phyloP scores from a whole-genome alignment of 2,797 vertebrate species.

The Phylloscopus collybita region DNA sequence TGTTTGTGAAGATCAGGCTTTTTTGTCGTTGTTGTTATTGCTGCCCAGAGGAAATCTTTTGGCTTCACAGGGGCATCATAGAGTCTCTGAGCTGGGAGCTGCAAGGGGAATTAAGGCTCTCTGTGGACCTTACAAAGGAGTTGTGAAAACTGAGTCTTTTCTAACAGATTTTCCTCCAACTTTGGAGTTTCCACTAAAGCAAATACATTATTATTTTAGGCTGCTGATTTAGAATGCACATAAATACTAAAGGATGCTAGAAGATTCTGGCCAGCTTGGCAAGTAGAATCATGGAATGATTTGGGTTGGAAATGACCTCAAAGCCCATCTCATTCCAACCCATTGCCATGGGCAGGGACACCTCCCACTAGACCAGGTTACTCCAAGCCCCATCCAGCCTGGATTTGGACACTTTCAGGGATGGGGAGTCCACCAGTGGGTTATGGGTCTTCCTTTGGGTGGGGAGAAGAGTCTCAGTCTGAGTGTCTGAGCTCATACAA shows the following conservation, averaged over 20 bases:
- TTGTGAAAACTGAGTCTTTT: neutral
- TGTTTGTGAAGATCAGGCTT: neutral
- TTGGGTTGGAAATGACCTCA: neutral
- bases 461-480: neutral
- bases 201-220: neutral
- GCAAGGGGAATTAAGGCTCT: neutral
- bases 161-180: neutral
- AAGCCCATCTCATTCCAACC: neutral
- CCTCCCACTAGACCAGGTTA: neutral
- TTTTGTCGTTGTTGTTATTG: neutral
- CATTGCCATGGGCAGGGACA: neutral
- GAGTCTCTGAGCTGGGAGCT: neutral
- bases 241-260: neutral
- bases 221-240: neutral
- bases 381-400: neutral
- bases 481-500: neutral
- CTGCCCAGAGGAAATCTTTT: neutral
- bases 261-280: neutral
- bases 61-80: neutral
- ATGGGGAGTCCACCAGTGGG: neutral
- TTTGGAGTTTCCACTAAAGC: neutral
- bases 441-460: neutral
- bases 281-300: neutral
- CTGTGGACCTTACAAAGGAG: neutral
- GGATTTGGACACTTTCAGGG: neutral